Percentiles rank a stretch among this genome's conserved stretches.
These are phyloP conservation scores for Dendronephthya gigantea DNA, from an alignment of 64 coral and sea anemone genomes.

Conservation along the genomic window DNA sequence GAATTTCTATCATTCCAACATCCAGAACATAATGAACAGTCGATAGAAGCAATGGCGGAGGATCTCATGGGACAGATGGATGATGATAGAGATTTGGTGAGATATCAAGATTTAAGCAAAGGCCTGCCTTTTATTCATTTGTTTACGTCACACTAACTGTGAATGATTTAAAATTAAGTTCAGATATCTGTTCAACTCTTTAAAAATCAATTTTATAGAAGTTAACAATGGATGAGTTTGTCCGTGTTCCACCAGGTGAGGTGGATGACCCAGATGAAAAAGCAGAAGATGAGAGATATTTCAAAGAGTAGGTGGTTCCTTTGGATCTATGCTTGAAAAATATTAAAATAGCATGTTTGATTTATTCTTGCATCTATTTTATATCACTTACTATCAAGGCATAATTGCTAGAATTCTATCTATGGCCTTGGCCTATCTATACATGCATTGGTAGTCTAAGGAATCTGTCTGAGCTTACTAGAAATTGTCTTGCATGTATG, in stretches of 20 bases:
- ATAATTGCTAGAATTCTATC: too few relatives aligned
- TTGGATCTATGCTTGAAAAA: neutral
- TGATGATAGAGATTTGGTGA: conserved; percentile 66
- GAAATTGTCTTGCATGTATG: too few relatives aligned
- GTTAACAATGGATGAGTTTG: conserved; percentile 68
- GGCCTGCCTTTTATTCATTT: neutral
- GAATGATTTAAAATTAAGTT: conserved; percentile 1
- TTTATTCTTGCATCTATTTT: too few relatives aligned
- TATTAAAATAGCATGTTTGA: too few relatives aligned
- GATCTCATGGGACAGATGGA: conserved; percentile 80
- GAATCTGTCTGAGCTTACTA: too few relatives aligned
- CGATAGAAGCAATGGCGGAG: conserved; percentile 58
- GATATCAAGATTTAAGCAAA: neutral
- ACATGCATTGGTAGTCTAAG: too few relatives aligned
- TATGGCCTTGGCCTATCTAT: too few relatives aligned
- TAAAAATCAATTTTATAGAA: conserved; percentile 12
- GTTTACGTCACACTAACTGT: neutral
- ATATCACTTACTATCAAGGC: too few relatives aligned
- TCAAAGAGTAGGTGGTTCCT: conserved; percentile 53
- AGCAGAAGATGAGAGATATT: conserved; percentile 61
- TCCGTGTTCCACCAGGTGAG: conserved; percentile 68
- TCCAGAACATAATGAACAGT: conserved; percentile 77
- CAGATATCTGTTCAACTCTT: too few relatives aligned
- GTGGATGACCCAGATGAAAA: conserved; percentile 61
- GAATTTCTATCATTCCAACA: conserved; percentile 94